Base-by-base conservation (phyloP, 2,113 vertebrate species). In the Coptodon bakossiorum region DNA sequence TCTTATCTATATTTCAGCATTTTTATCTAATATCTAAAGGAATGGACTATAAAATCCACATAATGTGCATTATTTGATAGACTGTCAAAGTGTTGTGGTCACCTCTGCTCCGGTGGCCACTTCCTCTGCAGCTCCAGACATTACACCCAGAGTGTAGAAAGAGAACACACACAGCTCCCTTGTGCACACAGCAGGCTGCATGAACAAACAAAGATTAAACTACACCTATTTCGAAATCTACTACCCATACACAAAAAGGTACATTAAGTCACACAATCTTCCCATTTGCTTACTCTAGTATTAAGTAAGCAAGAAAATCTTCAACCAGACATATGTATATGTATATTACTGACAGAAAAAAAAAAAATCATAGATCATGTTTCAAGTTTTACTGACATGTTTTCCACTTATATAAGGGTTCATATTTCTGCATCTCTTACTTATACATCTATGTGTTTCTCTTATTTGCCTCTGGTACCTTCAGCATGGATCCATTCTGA, bases 401-500 rank as follows among this genome's bases (percentile, higher is more conserved):
- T 68, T 68, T 38, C 1, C 31, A 68, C 31, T 38, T 53, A 38
- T 54, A 19, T 79, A 9, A 57, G 31, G 36, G n/a, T 83, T 31
- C 24, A 54, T 17, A 54, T 27, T 53, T 50, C 11, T 68, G 14
- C 16, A 29, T 40, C 52, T 24, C 36, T 10, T 24, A 31, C 6
- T 73, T 17, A 19, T 48, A 52, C 7, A 36, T 13, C 7, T 3
- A n/a, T 0, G 14, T 54, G 40, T 82, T 19, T 89, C 34, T 38
- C n/a, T 85, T 54, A 59, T 17, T 76, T 31, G 8, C 68, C 24
- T 81, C 11, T 13, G 29, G 79, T 94, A 99, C 99, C 98, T 99
- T 99, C 71, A 99, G 97, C 99, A 99, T 99, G 90, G 99, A 99
- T 84, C 98, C 99, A 0, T 99, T 99, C 97, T 99, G 99, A 96